Conservation (phyloP, 2,888 invertebrate genomes). For the Standfussiana lucernea region DNA sequence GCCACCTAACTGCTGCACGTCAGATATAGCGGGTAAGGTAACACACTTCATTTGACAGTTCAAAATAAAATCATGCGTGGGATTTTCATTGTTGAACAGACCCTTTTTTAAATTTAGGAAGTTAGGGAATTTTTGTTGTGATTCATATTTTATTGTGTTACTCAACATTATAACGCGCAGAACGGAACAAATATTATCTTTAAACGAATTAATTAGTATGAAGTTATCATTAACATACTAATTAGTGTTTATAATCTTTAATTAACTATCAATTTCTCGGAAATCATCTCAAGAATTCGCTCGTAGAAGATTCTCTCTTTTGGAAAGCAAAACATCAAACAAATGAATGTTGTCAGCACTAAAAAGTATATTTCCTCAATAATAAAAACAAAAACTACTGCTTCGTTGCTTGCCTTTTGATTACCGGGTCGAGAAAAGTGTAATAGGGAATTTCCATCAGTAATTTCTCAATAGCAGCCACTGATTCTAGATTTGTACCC, state of each 20-base stretch:
- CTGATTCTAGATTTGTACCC: neutral
- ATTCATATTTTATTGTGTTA: neutral
- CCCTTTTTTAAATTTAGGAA: neutral
- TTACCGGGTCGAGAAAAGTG: neutral
- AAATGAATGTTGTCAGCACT: slow-evolving; percentile 13
- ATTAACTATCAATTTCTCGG: slow-evolving; percentile 25
- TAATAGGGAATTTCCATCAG: neutral
- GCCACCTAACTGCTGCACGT: no score
- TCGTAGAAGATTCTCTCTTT: neutral
- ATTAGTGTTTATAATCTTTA: slow-evolving; percentile 12
- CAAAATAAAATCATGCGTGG: neutral
- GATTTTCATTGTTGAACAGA: neutral
- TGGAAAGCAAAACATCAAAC: slow-evolving; percentile 16
- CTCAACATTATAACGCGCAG: neutral
- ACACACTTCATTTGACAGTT: neutral
- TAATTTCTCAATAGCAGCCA: neutral
- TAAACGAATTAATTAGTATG: slow-evolving; percentile 12
- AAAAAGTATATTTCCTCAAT: neutral
- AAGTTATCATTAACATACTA: slow-evolving; percentile 11
- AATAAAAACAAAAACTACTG: neutral
- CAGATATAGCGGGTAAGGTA: no score
- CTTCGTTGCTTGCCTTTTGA: neutral
- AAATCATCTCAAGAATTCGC: slow-evolving; percentile 29
- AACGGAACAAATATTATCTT: neutral
- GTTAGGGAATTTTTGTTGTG: no score